A percentile compares a stretch with the other conserved stretches of the same genome.
phyloP scores from a whole-genome alignment of 2,888 invertebrate species.

The Dioctria rufipes region DNA sequence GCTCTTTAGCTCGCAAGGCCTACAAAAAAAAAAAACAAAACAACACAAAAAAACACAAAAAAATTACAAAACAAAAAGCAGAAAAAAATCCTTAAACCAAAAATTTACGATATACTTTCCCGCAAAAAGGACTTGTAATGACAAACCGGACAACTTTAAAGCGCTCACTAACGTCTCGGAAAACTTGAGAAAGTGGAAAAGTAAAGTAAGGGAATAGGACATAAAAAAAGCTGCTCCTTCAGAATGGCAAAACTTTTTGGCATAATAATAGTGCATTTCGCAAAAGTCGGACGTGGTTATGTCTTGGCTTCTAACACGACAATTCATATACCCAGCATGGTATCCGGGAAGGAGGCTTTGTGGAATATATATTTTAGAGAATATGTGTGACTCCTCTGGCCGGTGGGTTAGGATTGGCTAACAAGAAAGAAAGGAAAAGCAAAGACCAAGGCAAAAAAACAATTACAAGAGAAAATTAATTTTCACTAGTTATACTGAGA shows the following conservation, averaged over 20 bases:
- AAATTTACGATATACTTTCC: constrained; percentile 1
- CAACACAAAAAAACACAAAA: too few relatives aligned
- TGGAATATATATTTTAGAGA: neutral
- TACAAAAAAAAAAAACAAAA: too few relatives aligned
- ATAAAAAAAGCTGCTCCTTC: constrained; percentile 17
- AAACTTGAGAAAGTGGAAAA: neutral
- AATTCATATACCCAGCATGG: constrained; percentile 7
- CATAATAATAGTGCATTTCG: constrained; percentile 7
- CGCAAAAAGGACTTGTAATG: constrained; percentile 10
- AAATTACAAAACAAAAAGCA: too few relatives aligned
- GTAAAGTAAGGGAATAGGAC: neutral
- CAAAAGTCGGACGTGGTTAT: constrained; percentile 17
- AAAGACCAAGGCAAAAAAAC: constrained; percentile 16
- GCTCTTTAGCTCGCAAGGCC: too few relatives aligned
- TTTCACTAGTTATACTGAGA: constrained; percentile 14
- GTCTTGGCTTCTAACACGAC: constrained; percentile 9
- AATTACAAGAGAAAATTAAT: constrained; percentile 38
- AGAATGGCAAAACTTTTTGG: constrained; percentile 31
- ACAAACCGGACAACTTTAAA: neutral
- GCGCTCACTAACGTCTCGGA: neutral
- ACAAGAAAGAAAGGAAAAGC: constrained; percentile 2
- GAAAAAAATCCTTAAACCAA: constrained; percentile 1
- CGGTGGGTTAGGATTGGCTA: too few relatives aligned
- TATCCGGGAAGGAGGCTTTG: constrained; percentile 2
- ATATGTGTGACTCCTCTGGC: too few relatives aligned